A percentile compares a stretch with the other conserved stretches of the same genome.
These are phyloP conservation scores for Aradophagus sp. DNA, from an alignment of 1,140 invertebrate species.

Conservation along the genomic window DNA sequence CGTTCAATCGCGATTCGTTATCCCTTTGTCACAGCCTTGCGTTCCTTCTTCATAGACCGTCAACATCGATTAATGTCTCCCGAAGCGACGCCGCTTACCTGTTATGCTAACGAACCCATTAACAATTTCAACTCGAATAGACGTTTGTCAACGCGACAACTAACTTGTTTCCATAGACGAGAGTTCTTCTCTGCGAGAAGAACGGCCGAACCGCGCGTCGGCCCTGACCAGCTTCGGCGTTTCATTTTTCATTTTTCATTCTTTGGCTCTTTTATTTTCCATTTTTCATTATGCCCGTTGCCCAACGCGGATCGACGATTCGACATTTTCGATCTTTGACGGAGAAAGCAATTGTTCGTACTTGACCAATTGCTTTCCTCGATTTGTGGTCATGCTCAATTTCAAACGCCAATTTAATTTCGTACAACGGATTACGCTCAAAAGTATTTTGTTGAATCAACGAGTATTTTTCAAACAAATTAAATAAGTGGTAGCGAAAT, in stretches of 20 bases:
- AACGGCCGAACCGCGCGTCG: not conserved
- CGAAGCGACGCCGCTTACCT: conserved; percentile 57
- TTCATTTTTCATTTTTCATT: conserved; percentile 32
- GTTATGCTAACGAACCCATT: conserved; percentile 61
- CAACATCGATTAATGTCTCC: conserved; percentile 60
- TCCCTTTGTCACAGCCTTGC: conserved; percentile 47
- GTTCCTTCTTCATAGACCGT: conserved; percentile 58
- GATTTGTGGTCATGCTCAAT: no score
- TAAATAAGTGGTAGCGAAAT: no score
- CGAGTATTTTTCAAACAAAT: no score
- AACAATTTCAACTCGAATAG: conserved; percentile 57
- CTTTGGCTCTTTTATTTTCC: no score
- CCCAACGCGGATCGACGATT: no score
- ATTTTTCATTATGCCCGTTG: no score
- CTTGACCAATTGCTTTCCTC: no score
- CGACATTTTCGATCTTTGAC: no score
- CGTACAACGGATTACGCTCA: no score
- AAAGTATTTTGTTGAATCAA: no score
- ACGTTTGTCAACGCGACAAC: conserved; percentile 59
- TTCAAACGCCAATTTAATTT: no score
- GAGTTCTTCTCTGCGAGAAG: conserved; percentile 12
- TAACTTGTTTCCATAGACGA: conserved; percentile 47
- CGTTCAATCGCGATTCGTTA: conserved; percentile 42
- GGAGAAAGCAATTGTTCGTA: no score
- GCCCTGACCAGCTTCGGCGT: conserved; percentile 24